Percentiles rank a stretch among this genome's conserved stretches.
Conservation (phyloP, 2,797 vertebrate genomes). For the Trichosurus vulpecula region DNA sequence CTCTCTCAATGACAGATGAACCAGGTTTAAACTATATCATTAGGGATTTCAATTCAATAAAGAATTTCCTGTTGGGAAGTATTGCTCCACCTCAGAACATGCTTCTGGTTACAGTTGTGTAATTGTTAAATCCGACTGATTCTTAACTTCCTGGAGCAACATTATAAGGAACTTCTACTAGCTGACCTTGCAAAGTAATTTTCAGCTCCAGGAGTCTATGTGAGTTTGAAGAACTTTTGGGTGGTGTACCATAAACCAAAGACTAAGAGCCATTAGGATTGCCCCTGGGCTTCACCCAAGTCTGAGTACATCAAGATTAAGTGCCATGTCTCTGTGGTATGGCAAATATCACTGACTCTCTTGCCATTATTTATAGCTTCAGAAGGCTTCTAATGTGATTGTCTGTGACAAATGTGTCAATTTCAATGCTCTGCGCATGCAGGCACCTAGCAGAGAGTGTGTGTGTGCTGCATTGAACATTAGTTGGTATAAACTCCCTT, state of each 20-base stretch:
- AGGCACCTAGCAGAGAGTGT: slow-evolving; percentile 49
- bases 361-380: slow-evolving; percentile 65
- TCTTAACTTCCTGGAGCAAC: background rate
- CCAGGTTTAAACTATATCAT: background rate
- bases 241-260: background rate
- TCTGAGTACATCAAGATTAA: slow-evolving; percentile 65
- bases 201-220: slow-evolving; percentile 5
- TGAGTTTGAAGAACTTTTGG: slow-evolving; percentile 6
- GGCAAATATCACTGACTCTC: slow-evolving; percentile 57
- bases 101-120: background rate
- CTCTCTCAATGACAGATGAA: background rate
- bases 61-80: background rate
- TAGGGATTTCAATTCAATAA: background rate
- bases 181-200: slow-evolving; percentile 21
- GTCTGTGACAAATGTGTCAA: slow-evolving; percentile 66
- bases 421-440: slow-evolving; percentile 61
- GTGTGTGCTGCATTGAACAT: slow-evolving; percentile 33
- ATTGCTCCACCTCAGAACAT: background rate
- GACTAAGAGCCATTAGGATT: slow-evolving; percentile 33
- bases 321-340: slow-evolving; percentile 46
- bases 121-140: background rate
- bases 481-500: slow-evolving; percentile 46
- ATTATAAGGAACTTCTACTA: background rate
- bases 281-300: slow-evolving; percentile 28
- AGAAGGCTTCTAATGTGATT: slow-evolving; percentile 67